phyloP scores from a whole-genome alignment of 2,113 vertebrate species.

The Bubalus kerabau region DNA sequence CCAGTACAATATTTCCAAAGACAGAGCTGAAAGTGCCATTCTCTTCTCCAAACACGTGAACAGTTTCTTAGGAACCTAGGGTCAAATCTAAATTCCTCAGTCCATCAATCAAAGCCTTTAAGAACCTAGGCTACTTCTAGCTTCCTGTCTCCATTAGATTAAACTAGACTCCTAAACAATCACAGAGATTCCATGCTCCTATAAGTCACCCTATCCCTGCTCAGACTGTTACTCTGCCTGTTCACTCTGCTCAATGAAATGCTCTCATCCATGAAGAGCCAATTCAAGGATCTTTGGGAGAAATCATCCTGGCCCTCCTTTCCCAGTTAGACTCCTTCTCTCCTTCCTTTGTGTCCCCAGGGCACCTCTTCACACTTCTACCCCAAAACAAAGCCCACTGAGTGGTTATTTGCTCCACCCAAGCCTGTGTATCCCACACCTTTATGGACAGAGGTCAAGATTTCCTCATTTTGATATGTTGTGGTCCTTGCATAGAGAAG shows the following conservation, averaged over 20 bases:
- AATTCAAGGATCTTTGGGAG: neutral
- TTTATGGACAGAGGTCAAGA: neutral
- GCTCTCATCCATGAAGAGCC: neutral
- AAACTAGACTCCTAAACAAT: neutral
- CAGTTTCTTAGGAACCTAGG: neutral
- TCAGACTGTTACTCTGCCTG: neutral
- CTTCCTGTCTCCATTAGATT: neutral
- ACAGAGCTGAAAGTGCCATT: neutral
- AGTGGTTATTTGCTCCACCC: neutral
- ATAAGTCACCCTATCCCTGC: too few relatives aligned
- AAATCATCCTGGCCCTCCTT: neutral
- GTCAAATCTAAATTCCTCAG: neutral
- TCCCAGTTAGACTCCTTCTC: neutral
- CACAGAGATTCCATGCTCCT: neutral
- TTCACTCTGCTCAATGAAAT: neutral
- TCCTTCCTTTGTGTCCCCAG: neutral
- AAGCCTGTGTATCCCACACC: neutral
- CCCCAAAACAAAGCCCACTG: neutral
- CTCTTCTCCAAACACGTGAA: neutral
- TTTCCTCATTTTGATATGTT: neutral
- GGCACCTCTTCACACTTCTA: neutral
- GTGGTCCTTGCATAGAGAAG: neutral
- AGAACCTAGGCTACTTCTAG: neutral
- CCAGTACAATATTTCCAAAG: neutral
- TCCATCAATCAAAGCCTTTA: neutral